Conservation (phyloP, 2,797 vertebrate species). For the Loriculus beryllinus region DNA sequence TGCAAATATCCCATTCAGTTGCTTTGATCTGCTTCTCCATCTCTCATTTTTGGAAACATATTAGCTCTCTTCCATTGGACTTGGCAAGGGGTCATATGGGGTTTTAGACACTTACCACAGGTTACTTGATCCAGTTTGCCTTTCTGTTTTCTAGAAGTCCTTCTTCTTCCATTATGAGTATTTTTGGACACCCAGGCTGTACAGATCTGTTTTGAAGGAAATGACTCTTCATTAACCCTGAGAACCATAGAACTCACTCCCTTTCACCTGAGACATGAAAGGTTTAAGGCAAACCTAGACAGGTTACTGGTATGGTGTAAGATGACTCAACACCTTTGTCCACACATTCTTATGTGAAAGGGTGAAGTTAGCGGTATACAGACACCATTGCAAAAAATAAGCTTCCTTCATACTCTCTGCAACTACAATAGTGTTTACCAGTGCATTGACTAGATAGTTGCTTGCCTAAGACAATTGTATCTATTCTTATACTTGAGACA, state of each 20-base stretch:
- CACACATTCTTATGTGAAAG: not conserved
- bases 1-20: not conserved
- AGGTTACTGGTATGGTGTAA: rapidly evolving
- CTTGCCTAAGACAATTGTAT: not conserved
- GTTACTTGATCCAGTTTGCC: not conserved
- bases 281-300: not conserved
- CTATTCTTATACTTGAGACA: not conserved
- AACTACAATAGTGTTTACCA: not conserved
- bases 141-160: not conserved
- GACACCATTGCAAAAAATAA: not conserved
- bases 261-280: not conserved
- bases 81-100: not conserved
- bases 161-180: not conserved
- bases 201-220: not conserved
- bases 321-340: not conserved
- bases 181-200: not conserved
- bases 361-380: not conserved
- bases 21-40: not conserved
- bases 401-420: not conserved
- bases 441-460: not conserved
- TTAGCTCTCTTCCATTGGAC: not conserved
- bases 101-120: not conserved
- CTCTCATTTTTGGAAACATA: not conserved
- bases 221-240: not conserved
- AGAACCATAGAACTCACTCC: not conserved